Conservation (phyloP, 2,113 vertebrate genomes). For the Nycticorax nycticorax region DNA sequence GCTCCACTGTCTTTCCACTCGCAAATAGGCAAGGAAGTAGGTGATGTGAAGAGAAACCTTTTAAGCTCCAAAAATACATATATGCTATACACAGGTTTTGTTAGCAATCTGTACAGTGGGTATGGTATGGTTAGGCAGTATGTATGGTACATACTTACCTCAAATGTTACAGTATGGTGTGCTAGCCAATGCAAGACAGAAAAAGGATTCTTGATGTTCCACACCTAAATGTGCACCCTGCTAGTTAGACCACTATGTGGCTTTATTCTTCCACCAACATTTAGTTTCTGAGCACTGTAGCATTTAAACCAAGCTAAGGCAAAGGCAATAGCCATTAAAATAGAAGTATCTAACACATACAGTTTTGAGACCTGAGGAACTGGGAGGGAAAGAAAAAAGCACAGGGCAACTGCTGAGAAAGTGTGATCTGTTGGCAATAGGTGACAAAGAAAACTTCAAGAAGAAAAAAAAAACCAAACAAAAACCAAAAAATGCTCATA, state of each 20-base stretch:
- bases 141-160: not conserved
- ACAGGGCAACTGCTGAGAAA: not conserved
- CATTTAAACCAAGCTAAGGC: not conserved
- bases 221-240: not conserved
- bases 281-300: not conserved
- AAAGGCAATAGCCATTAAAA: not conserved
- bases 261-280: not conserved
- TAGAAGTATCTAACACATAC: not conserved
- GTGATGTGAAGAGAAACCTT: not conserved
- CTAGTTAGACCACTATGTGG: not conserved
- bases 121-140: not conserved
- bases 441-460: not conserved
- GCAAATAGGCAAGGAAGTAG: not conserved
- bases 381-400: not conserved
- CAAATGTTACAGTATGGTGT: not conserved
- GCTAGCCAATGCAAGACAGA: not conserved
- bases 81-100: fast-evolving
- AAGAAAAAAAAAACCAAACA: not conserved
- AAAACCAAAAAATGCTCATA: not conserved
- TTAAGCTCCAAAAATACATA: not conserved
- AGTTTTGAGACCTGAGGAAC: not conserved
- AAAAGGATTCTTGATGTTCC: not conserved
- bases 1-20: not conserved
- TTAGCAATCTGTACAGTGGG: not conserved
- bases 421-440: not conserved